phyloP scores from a whole-genome alignment of 2,888 invertebrate genomes.

The Alitta virens region DNA sequence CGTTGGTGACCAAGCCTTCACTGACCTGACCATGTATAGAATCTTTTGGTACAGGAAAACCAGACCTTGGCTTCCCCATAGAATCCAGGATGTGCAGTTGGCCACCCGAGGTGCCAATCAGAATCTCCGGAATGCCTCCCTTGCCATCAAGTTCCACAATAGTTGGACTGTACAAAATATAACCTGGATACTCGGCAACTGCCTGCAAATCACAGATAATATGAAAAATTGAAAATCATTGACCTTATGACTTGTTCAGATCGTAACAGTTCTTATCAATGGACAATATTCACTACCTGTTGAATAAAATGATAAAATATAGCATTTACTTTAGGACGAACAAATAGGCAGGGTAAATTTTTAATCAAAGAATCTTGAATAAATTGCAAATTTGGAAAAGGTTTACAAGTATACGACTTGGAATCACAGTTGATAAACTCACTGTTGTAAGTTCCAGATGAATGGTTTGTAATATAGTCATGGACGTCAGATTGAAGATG shows the following conservation, averaged over 20 bases:
- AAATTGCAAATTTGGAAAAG: no score
- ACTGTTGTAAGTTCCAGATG: constrained; percentile 35
- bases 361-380: no score
- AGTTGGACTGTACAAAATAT: constrained; percentile 46
- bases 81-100: constrained; percentile 38
- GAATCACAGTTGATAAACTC: no score
- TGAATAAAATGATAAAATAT: no score
- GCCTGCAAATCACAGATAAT: constrained; percentile 12
- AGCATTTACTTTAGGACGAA: no score
- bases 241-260: no score
- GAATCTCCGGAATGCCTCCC: constrained; percentile 40
- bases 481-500: constrained; percentile 35
- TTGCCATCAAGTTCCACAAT: constrained; percentile 45
- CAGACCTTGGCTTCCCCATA: constrained; percentile 32
- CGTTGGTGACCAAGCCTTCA: no score
- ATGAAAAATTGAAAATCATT: no score
- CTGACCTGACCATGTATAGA: constrained; percentile 42
- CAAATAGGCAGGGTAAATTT: no score
- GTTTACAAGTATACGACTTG: no score
- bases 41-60: constrained; percentile 40
- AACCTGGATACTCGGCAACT: constrained; percentile 37
- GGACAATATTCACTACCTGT: no score
- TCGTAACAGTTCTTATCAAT: no score
- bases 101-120: constrained; percentile 46
- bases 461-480: constrained; percentile 33